These are phyloP conservation scores for Lamellibrachia luymesi DNA, from an alignment of 1,140 invertebrate genomes.

Conservation along the genomic window DNA sequence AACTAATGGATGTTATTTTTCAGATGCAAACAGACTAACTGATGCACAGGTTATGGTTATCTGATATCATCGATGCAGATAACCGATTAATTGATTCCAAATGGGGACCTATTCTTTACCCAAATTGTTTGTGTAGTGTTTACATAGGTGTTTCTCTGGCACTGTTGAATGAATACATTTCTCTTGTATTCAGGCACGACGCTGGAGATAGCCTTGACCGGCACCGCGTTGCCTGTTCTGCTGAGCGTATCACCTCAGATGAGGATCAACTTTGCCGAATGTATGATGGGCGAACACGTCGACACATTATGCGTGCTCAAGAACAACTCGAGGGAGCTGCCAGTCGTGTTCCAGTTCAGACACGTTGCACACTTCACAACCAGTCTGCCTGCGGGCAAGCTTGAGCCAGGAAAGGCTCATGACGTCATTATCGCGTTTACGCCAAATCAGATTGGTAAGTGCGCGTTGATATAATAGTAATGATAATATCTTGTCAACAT, in stretches of 20 bases:
- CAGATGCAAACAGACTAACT: too few species aligned
- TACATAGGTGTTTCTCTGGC: too few species aligned
- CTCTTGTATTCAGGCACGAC: conserved; percentile 26
- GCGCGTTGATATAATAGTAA: too few species aligned
- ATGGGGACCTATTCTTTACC: too few species aligned
- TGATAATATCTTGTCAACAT: too few species aligned
- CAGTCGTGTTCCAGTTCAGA: conserved; percentile 49
- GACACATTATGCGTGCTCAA: conserved; percentile 46
- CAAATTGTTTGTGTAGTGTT: background rate
- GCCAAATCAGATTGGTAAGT: conserved; percentile 54
- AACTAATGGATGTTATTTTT: too few species aligned
- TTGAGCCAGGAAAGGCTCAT: conserved; percentile 44
- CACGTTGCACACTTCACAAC: conserved; percentile 53
- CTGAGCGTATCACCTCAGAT: conserved; percentile 44
- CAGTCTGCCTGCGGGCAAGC: conserved; percentile 48
- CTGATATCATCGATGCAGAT: too few species aligned
- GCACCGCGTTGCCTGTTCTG: conserved; percentile 54
- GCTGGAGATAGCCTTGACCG: conserved; percentile 53
- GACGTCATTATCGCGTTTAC: conserved; percentile 54
- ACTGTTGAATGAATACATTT: background rate
- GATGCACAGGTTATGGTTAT: too few species aligned
- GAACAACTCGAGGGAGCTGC: conserved; percentile 49
- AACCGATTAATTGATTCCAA: too few species aligned
- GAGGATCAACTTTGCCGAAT: conserved; percentile 52
- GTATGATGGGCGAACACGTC: conserved; percentile 49